Evolutionary conservation across 2,113 vertebrate genomes (phyloP).

Genomic region (Aldabrachelys gigantea): DNA sequence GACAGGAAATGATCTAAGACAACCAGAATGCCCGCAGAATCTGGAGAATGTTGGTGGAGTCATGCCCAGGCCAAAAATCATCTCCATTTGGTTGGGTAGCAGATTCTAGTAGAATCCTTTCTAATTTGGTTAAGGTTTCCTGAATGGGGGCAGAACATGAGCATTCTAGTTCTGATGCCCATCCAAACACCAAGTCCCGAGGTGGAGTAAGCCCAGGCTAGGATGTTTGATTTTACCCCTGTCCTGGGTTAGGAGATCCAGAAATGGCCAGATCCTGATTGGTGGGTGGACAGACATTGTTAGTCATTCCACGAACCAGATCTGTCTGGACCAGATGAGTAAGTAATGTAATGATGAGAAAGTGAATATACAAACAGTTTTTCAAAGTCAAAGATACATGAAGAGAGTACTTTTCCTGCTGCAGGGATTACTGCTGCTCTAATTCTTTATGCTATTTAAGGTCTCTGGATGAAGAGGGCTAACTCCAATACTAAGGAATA

Average conservation of each 20-base stretch:
- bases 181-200: not conserved
- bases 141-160: not conserved
- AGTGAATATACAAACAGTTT: not conserved
- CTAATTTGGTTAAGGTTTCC: not conserved
- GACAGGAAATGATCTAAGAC: not conserved
- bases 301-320: not conserved
- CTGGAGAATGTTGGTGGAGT: not conserved
- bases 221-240: not conserved
- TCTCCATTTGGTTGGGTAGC: no score
- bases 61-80: not conserved
- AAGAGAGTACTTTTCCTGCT: not conserved
- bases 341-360: not conserved
- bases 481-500: not conserved
- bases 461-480: not conserved
- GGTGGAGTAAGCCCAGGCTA: no score
- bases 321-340: not conserved
- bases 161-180: not conserved
- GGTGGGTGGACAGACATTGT: not conserved
- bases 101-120: not conserved
- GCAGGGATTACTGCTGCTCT: not conserved
- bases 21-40: not conserved
- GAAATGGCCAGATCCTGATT: not conserved
- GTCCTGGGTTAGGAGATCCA: no score
- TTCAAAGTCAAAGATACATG: not conserved
- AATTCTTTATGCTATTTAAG: not conserved